Conservation (phyloP, 2,888 invertebrate species). For the Adineta ricciae region DNA sequence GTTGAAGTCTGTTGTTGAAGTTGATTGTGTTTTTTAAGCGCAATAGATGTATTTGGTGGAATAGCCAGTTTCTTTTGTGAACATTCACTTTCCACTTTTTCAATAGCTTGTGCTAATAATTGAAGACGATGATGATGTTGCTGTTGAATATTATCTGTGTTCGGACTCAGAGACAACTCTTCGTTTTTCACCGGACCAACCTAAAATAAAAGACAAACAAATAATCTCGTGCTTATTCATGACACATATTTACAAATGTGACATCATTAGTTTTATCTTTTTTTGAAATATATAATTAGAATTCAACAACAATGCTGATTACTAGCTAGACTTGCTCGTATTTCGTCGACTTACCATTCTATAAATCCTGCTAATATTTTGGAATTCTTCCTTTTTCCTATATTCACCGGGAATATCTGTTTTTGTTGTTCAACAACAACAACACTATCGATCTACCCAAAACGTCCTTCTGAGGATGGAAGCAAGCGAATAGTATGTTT, state of each 20-base stretch:
- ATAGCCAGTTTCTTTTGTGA: not conserved
- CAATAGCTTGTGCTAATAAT: conserved; percentile 13
- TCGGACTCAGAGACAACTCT: not conserved
- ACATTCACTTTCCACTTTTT: conserved; percentile 7
- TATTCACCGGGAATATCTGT: not conserved
- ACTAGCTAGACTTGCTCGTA: not conserved
- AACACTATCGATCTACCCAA: not conserved
- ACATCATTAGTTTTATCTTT: not conserved
- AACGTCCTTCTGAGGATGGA: not conserved
- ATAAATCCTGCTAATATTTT: not conserved
- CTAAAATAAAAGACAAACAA: not conserved
- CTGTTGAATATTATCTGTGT: not conserved
- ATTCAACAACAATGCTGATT: not conserved
- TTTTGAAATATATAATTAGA: not conserved
- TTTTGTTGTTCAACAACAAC: not conserved
- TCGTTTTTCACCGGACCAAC: not conserved
- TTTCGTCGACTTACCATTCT: not conserved
- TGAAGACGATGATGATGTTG: conserved; percentile 16
- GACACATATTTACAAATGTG: not conserved
- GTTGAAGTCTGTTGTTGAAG: not conserved
- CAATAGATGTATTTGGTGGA: too few species aligned
- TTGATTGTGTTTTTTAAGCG: not conserved
- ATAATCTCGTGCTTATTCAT: not conserved
- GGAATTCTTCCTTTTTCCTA: not conserved
- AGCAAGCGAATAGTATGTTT: not conserved